Base-by-base conservation (phyloP, 2,888 invertebrate species). In the Drosophila neotestacea region DNA sequence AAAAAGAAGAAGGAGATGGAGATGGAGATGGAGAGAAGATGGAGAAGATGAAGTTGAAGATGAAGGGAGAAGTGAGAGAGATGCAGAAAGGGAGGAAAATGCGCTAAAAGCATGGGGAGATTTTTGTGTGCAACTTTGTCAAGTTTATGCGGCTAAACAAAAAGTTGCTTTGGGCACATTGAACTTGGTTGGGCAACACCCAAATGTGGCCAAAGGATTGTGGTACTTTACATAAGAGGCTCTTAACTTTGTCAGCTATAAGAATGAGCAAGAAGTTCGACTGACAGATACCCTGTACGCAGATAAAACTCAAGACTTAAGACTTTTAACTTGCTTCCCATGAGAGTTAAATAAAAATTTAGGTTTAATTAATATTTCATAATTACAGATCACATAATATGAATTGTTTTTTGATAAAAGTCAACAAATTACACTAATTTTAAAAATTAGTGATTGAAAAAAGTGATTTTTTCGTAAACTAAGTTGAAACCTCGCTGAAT, bases 121-220 rank as follows among this genome's bases (percentile, higher is more conserved):
- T 16, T 46, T 22, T 68, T 32, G 47, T 50, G 47, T 48, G 52
- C 64, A 70, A 79, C 56, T 70, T 79, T 74, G 70, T 66, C 63
- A 60, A 61, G 59, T 61, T 73, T 48, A 69, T 63, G 68, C 34
- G 42, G 42, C 46, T 36, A 48, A 42, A 44, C 30, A 50, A 65
- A 51, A 64, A 72, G 39, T 38, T 44, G 27, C 58, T 63, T 62
- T 11, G 66, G 47, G 74, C 67, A 27, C 77, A 75, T 67, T 77
- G 77, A 76, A 78, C 79, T 64, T 69, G 58, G 28, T 39, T 41
- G 58, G 56, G 36, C 32, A 28, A 16, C 36, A 47, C 13, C 34
- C 39, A 36, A 73, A 72, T 58, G 52, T 58, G 51, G 42, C 58
- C 41, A 60, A 63, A 66, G 62, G 59, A 66, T 70, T 50, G 56